A percentile compares a stretch with the other conserved stretches of the same genome.
Evolutionary conservation across 2,888 invertebrate genomes (phyloP).

Genomic region (Sycophila texana): DNA sequence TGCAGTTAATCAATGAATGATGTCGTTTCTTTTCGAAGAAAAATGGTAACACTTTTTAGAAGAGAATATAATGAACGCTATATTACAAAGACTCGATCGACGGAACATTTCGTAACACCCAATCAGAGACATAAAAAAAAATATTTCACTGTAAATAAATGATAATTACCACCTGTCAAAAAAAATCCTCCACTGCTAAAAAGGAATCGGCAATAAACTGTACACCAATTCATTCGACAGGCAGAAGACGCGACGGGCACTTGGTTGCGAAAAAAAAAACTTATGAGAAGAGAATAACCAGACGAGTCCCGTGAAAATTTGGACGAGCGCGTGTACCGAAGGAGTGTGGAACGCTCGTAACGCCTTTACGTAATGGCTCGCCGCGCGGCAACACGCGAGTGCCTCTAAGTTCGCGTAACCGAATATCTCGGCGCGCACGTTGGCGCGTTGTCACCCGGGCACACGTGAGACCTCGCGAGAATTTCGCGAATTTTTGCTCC

Average conservation of each 20-base stretch:
- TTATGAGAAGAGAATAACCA: background rate
- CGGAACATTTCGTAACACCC: no score
- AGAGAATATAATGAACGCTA: no score
- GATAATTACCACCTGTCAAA: no score
- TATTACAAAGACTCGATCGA: no score
- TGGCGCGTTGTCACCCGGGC: slow-evolving; percentile 24
- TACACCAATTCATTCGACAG: background rate
- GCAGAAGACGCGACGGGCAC: background rate
- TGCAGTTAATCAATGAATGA: no score
- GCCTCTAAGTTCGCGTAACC: slow-evolving; percentile 57
- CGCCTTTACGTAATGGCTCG: slow-evolving; percentile 52
- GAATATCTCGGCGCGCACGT: slow-evolving; percentile 52
- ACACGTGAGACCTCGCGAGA: slow-evolving; percentile 10
- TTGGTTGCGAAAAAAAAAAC: background rate
- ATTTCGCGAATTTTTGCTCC: slow-evolving; percentile 10
- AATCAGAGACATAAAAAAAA: no score
- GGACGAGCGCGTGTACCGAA: slow-evolving; percentile 35
- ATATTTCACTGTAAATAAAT: no score
- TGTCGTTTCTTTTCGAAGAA: no score
- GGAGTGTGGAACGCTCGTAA: slow-evolving; percentile 36
- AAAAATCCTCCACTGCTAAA: no score
- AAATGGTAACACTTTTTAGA: no score
- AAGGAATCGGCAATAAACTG: no score
- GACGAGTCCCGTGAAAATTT: slow-evolving; percentile 7
- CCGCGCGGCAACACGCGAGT: slow-evolving; percentile 41